phyloP scores from a whole-genome alignment of 2,113 vertebrate genomes.

The Hippocampus barbouri region DNA sequence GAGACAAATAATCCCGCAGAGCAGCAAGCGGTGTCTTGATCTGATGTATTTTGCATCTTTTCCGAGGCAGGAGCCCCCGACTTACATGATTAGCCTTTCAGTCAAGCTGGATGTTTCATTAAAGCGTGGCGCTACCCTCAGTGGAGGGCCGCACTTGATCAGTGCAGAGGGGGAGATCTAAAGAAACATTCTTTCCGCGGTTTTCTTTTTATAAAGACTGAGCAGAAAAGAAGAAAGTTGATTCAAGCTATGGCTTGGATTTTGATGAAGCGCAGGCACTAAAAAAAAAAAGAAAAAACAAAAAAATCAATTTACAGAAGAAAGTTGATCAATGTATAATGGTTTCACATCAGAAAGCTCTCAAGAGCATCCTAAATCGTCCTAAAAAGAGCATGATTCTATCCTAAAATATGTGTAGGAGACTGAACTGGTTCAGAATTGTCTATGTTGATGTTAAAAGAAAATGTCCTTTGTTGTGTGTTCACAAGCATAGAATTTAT shows the following conservation, averaged over 20 bases:
- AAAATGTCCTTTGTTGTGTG: no score
- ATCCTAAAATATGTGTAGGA: no score
- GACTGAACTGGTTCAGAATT: no score
- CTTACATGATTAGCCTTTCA: slow-evolving; percentile 68
- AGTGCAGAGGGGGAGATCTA: slow-evolving; percentile 19
- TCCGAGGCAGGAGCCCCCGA: slow-evolving; percentile 48
- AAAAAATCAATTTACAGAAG: not conserved
- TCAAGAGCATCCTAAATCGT: no score
- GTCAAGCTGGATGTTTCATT: slow-evolving; percentile 60
- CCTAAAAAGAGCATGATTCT: no score
- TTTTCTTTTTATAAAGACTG: slow-evolving; percentile 27
- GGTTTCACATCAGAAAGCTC: no score
- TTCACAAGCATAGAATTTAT: no score
- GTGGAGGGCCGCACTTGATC: slow-evolving; percentile 53
- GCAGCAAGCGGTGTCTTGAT: slow-evolving; percentile 8
- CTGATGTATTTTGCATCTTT: slow-evolving; percentile 32
- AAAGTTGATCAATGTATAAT: no score
- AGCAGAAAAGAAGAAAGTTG: not conserved
- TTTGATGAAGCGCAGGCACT: not conserved
- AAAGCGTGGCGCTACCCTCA: slow-evolving; percentile 51
- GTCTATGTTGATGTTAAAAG: no score
- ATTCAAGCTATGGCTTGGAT: not conserved
- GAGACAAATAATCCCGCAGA: slow-evolving; percentile 19
- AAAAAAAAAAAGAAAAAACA: not conserved
- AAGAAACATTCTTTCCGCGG: not conserved